Conservation (phyloP, 2,888 invertebrate species). For the Hydroisotoma schaefferi region DNA sequence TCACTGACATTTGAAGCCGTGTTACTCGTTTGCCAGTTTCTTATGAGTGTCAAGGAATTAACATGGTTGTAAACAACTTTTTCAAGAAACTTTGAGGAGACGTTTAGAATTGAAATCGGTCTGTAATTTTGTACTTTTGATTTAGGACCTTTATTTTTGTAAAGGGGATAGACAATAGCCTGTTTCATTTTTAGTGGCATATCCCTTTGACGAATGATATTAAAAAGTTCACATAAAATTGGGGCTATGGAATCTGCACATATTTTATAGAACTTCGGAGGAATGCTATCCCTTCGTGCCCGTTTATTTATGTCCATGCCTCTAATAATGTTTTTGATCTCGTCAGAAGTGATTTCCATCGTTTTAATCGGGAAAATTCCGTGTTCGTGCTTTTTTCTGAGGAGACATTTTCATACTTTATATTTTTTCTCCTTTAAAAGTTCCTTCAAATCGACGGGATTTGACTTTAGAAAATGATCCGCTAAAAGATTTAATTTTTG, state of each 20-base stretch:
- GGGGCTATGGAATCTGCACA: conserved; percentile 9
- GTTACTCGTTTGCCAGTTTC: conserved; percentile 2
- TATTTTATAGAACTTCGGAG: conserved; percentile 8
- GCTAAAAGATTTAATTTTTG: no score
- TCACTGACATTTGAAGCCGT: conserved; percentile 3
- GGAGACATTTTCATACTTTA: no score
- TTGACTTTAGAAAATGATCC: no score
- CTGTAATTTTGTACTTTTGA: not conserved
- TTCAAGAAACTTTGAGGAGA: conserved; percentile 7
- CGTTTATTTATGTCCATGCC: conserved; percentile 10
- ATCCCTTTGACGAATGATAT: not conserved
- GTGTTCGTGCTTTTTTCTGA: no score
- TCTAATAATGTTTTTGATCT: conserved; percentile 2
- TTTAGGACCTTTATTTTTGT: conserved; percentile 14
- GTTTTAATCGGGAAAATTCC: no score
- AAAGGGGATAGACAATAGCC: conserved; percentile 8
- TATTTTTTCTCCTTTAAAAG: no score
- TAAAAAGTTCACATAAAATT: conserved; percentile 3
- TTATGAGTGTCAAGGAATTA: not conserved
- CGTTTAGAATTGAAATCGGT: conserved; percentile 8
- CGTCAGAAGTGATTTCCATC: not conserved
- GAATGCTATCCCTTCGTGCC: conserved; percentile 2
- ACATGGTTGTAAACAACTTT: not conserved
- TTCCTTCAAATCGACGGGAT: no score
- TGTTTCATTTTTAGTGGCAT: conserved; percentile 1